phyloP scores from a whole-genome alignment of 2,888 invertebrate species.

The Callimorpha dominula region DNA sequence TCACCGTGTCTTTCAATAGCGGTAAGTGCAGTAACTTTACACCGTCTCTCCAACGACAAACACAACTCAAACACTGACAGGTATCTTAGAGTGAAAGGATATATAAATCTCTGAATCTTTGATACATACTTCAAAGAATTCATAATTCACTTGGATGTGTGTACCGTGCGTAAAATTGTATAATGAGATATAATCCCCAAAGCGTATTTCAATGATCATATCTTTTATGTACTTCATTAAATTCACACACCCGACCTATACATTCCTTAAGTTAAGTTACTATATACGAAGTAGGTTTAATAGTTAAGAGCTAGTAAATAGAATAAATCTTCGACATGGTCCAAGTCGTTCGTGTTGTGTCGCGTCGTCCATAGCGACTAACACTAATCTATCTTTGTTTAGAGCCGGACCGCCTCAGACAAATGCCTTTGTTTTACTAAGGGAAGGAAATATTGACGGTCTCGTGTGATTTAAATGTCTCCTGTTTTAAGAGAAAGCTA shows the following conservation, averaged over 20 bases:
- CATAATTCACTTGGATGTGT: slow-evolving; percentile 44
- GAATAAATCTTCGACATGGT: slow-evolving; percentile 60
- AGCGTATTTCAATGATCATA: slow-evolving; percentile 33
- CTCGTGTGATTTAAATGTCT: slow-evolving; percentile 82
- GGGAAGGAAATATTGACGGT: slow-evolving; percentile 82
- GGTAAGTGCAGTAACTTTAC: slow-evolving; percentile 66
- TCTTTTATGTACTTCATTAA: slow-evolving; percentile 33
- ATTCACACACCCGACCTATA: slow-evolving; percentile 25
- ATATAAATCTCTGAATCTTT: slow-evolving; percentile 42
- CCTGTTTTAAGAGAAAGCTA: slow-evolving; percentile 84
- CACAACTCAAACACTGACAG: slow-evolving; percentile 70
- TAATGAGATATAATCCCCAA: slow-evolving; percentile 39
- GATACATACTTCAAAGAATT: slow-evolving; percentile 59
- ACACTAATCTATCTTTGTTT: slow-evolving; percentile 80
- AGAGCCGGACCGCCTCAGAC: slow-evolving; percentile 67
- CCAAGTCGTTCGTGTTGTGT: slow-evolving; percentile 62
- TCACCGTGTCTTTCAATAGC: slow-evolving; percentile 29
- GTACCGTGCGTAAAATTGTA: slow-evolving; percentile 45
- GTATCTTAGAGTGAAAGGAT: slow-evolving; percentile 68
- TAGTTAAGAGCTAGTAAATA: slow-evolving; percentile 56
- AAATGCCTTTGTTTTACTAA: slow-evolving; percentile 74
- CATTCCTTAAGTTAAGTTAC: slow-evolving; percentile 24
- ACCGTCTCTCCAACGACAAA: slow-evolving; percentile 66
- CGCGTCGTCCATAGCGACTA: slow-evolving; percentile 63
- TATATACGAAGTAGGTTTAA: slow-evolving; percentile 27